Base-by-base conservation (phyloP, 1,140 invertebrate species). In the Tetranychus urticae region DNA sequence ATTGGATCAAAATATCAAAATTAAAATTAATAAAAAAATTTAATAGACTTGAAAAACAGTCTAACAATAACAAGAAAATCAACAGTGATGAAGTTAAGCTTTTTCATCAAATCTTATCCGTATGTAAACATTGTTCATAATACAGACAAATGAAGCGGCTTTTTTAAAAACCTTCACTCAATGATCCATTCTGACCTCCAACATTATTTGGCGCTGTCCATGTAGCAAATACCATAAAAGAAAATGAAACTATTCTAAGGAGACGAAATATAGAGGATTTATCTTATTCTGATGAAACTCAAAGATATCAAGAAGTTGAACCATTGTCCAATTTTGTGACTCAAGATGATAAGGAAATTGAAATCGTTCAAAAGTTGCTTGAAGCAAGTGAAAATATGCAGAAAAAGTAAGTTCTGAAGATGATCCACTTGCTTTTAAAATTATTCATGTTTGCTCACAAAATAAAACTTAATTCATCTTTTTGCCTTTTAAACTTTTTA, bases 141-240 rank as follows among this genome's bases (percentile, higher is more conserved):
- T 46, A 46, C 23, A 23, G 23, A 23, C 23, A 23, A 23, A 23
- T 23, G 23, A 23, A 23, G 23, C 23, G 23, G 23, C 23, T 23
- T 23, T 23, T 23, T 23, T 23, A 23, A 23, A 23, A 23, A 23
- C 23, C 23, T 89, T 69, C 75, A 52, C 7, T n/a, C 1, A 78
- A 77, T 66, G 62, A 63, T 23, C 86, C 88, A 1, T 82, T 93
- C 66, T 82, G 80, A 66, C 75, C 83, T 0, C 83, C 87, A 0
- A 56, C 58, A 47, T 61, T 52, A n/a, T 31, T 52, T 23, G 50
- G 7, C 23, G 39, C 10, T 42, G 50, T n/a, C 31, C 13, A 52
- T 52, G 7, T n/a, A 2, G 31, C 14, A 31, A 31, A 34, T 5
- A 14, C 14, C 50, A 14, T 31, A 0, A 54, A 54, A 54, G 23